Percentiles rank a stretch among this genome's conserved stretches.
Conservation (phyloP, 2,113 vertebrate species). For the Ardeotis arabs region DNA sequence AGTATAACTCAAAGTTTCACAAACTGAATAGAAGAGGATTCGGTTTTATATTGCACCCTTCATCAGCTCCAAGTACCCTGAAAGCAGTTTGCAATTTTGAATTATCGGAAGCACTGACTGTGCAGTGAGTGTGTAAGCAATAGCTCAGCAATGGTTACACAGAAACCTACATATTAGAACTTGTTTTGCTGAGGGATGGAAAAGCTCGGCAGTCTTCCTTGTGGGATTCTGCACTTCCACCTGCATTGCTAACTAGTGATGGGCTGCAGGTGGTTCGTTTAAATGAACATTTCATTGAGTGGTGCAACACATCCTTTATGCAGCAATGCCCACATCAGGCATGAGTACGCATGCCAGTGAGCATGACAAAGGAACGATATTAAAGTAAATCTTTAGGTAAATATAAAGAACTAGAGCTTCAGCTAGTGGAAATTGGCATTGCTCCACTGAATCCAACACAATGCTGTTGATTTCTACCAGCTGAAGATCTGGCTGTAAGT, state of each 20-base stretch:
- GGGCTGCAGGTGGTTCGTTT: constrained; percentile 6
- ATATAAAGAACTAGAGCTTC: background rate
- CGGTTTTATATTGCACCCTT: constrained; percentile 26
- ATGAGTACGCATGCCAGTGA: background rate
- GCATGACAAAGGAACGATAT: background rate
- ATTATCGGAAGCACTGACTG: background rate
- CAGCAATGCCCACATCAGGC: background rate
- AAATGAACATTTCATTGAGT: constrained; percentile 5
- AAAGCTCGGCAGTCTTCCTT: background rate
- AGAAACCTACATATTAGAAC: background rate
- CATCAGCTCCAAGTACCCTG: background rate
- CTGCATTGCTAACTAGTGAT: background rate
- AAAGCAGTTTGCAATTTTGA: constrained; percentile 31
- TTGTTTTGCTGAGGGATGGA: background rate
- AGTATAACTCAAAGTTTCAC: constrained; percentile 28
- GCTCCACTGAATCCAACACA: background rate
- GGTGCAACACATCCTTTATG: background rate
- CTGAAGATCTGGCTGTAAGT: background rate
- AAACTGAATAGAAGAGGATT: constrained; percentile 35
- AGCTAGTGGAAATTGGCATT: background rate
- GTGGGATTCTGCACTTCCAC: background rate
- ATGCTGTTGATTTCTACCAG: background rate
- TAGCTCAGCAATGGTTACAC: background rate
- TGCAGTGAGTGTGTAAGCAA: background rate
- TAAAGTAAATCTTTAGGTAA: constrained; percentile 9